Conservation (phyloP, 2,888 invertebrate species). For the Lithophane semibrunnea region DNA sequence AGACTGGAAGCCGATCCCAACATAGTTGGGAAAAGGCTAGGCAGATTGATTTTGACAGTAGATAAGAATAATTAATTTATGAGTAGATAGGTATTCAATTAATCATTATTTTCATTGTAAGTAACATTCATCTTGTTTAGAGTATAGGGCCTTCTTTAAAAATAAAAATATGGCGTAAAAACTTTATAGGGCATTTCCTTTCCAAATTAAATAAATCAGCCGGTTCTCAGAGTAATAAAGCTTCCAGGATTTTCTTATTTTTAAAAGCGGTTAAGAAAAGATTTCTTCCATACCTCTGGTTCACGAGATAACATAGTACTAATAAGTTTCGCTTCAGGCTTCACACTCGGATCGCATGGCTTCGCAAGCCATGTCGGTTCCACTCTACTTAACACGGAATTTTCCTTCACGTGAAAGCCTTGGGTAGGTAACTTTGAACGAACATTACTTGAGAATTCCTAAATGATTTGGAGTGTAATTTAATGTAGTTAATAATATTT, state of each 20-base stretch:
- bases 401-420: slow-evolving; percentile 16
- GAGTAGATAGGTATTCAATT: too few species aligned
- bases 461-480: slow-evolving; percentile 29
- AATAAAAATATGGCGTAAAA: too few species aligned
- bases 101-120: too few species aligned
- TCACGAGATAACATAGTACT: background rate
- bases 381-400: slow-evolving; percentile 41
- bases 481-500: slow-evolving; percentile 5
- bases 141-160: too few species aligned
- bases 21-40: too few species aligned
- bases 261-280: background rate
- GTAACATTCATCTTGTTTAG: too few species aligned
- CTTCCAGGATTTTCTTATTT: background rate
- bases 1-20: too few species aligned
- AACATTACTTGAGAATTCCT: slow-evolving; percentile 11
- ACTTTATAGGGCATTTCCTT: background rate
- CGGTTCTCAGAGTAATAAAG: background rate
- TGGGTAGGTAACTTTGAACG: slow-evolving; percentile 18
- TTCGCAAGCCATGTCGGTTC: slow-evolving; percentile 23
- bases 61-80: too few species aligned
- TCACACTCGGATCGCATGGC: slow-evolving; percentile 9
- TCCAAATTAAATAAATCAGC: too few species aligned
- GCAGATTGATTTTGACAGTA: too few species aligned
- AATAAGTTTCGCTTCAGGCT: slow-evolving; percentile 19
- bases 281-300: background rate